Evolutionary conservation across 1,140 invertebrate genomes (phyloP).

Genomic region (Aphaenogaster rudis): DNA sequence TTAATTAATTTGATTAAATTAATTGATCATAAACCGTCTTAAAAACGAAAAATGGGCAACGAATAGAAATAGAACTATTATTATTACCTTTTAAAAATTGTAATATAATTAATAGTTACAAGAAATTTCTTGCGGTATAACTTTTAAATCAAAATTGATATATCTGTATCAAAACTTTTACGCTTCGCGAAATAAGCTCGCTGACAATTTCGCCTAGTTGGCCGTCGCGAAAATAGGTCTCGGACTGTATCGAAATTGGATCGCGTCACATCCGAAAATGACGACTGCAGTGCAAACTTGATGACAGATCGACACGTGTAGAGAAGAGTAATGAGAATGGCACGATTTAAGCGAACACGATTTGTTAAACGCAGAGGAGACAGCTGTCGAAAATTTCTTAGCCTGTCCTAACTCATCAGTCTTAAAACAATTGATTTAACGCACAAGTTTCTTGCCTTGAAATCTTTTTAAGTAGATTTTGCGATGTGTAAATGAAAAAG

Average conservation of each 20-base stretch:
- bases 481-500: background rate
- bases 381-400: conserved; percentile 3
- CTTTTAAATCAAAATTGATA: background rate
- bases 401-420: background rate
- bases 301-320: conserved; percentile 34
- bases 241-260: conserved; percentile 22
- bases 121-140: no score
- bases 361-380: background rate
- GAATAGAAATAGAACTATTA: background rate
- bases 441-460: background rate
- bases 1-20: background rate
- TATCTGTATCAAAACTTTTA: background rate
- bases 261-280: conserved; percentile 31
- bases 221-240: conserved; percentile 31
- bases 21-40: background rate
- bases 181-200: background rate
- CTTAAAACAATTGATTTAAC: background rate
- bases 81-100: no score
- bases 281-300: conserved; percentile 17
- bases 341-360: background rate
- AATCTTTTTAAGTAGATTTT: background rate
- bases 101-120: background rate
- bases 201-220: conserved; percentile 24
- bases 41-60: background rate
- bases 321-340: conserved; percentile 21